phyloP scores from a whole-genome alignment of 1,140 invertebrate genomes.

The Medauroidea extradentata region DNA sequence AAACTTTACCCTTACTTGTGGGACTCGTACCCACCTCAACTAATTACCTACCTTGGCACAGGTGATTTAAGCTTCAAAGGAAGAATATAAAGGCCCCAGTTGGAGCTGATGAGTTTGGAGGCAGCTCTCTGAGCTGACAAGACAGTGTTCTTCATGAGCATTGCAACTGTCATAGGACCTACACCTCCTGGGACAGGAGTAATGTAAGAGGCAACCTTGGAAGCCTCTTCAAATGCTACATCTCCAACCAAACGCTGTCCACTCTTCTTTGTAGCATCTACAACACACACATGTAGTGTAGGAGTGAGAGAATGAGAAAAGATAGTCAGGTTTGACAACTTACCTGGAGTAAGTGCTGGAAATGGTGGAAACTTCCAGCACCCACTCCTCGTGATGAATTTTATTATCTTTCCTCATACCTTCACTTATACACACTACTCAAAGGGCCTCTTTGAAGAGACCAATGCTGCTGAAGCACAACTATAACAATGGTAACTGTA shows the following conservation, averaged over 20 bases:
- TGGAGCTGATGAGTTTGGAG: conserved; percentile 47
- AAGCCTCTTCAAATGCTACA: conserved; percentile 81
- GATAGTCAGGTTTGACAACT: too few species aligned
- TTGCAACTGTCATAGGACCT: conserved; percentile 97
- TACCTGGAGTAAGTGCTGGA: too few species aligned
- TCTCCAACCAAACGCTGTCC: conserved; percentile 91
- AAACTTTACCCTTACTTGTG: too few species aligned
- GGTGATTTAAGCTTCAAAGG: conserved; percentile 56
- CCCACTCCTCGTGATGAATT: too few species aligned
- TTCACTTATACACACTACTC: too few species aligned
- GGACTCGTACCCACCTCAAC: too few species aligned
- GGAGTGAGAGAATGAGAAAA: conserved; percentile 13
- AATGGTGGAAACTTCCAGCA: too few species aligned
- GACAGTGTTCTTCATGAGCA: conserved; percentile 96
- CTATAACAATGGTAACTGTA: too few species aligned
- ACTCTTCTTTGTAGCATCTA: conserved; percentile 78
- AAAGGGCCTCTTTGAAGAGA: too few species aligned
- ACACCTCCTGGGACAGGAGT: conserved; percentile 98
- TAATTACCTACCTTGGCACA: conserved; percentile 63
- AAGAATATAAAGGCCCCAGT: conserved; percentile 63
- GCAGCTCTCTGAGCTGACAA: conserved; percentile 66
- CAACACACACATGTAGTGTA: conserved; percentile 14
- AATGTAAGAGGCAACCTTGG: conserved; percentile 76
- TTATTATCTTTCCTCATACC: too few species aligned
- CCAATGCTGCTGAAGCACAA: too few species aligned